Conservation (phyloP, 2,888 invertebrate species). For the Osedax frankpressi region DNA sequence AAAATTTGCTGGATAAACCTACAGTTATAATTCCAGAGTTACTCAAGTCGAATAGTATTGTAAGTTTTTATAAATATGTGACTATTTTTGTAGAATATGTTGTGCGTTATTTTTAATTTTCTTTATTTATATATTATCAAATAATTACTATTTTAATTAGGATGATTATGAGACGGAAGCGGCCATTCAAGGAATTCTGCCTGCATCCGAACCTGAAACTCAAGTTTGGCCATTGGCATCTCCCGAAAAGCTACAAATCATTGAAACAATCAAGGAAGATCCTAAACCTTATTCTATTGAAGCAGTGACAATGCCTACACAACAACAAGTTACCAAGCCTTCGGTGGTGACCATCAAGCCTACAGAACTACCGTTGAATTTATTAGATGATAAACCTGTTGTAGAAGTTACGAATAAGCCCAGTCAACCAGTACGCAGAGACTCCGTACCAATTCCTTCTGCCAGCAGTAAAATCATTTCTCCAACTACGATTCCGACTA, state of each 20-base stretch:
- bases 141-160: no score
- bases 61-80: neutral
- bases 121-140: neutral
- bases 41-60: neutral
- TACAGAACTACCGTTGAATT: neutral
- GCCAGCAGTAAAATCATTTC: neutral
- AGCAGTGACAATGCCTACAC: neutral
- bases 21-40: neutral
- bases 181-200: slow-evolving; percentile 1
- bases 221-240: neutral
- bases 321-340: neutral
- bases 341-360: neutral
- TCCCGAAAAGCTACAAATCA: neutral
- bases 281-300: neutral
- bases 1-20: neutral
- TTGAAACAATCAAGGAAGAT: neutral
- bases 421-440: neutral
- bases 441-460: neutral
- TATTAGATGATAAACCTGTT: neutral
- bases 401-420: neutral
- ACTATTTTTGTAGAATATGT: neutral
- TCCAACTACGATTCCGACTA: neutral
- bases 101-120: neutral
- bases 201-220: neutral
- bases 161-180: slow-evolving; percentile 9